Conservation (phyloP, 2,113 vertebrate genomes). For the Sakesphorus luctuosus region DNA sequence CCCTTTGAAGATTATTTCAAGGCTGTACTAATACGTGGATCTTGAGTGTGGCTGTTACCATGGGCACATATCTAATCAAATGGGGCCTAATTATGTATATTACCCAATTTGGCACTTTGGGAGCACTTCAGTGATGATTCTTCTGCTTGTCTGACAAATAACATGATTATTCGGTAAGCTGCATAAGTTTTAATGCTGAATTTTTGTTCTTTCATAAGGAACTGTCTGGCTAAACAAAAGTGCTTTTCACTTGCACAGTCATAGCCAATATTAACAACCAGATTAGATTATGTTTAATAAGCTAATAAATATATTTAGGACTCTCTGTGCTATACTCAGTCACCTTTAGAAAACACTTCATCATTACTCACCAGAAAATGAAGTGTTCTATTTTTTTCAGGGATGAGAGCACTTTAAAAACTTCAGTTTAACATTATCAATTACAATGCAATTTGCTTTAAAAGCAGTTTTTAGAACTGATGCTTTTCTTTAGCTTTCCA, state of each 20-base stretch:
- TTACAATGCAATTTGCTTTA: not conserved
- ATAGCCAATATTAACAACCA: slow-evolving; percentile 21
- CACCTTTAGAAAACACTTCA: slow-evolving; percentile 56
- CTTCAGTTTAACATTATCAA: not conserved
- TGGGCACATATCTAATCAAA: slow-evolving; percentile 55
- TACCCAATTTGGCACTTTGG: slow-evolving; percentile 39
- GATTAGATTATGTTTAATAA: slow-evolving; percentile 26
- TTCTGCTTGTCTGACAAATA: slow-evolving; percentile 45
- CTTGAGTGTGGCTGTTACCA: slow-evolving; percentile 35
- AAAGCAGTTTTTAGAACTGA: slow-evolving; percentile 11
- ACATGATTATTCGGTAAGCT: slow-evolving; percentile 13
- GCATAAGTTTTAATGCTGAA: not conserved
- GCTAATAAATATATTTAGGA: slow-evolving; percentile 42
- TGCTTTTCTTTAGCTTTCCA: not conserved
- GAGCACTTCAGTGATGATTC: slow-evolving; percentile 39
- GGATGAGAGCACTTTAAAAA: not conserved
- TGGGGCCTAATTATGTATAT: slow-evolving; percentile 42
- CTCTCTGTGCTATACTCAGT: not conserved
- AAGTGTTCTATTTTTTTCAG: not conserved
- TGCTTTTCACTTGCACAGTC: not conserved
- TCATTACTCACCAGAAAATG: not conserved
- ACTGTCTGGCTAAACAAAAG: slow-evolving; percentile 3
- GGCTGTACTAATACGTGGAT: not conserved
- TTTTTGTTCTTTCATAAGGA: slow-evolving; percentile 1
- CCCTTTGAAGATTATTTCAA: slow-evolving; percentile 13